These are phyloP conservation scores for Poecilobothrus nobilitatus DNA, from an alignment of 2,888 invertebrate genomes.

Conservation along the genomic window DNA sequence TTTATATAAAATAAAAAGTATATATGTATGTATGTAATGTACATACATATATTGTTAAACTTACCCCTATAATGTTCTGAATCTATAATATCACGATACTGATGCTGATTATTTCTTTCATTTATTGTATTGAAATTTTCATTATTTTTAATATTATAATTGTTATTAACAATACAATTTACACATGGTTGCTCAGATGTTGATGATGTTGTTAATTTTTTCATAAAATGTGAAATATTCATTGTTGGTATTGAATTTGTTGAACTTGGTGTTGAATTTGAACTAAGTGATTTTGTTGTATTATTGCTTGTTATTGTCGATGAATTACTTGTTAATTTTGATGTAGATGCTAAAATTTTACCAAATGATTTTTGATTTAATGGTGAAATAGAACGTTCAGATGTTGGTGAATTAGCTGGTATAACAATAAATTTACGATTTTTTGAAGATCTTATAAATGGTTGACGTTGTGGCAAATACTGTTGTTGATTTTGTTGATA, in stretches of 20 bases:
- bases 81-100: not conserved
- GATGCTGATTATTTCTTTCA: too few species aligned
- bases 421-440: slow-evolving; percentile 7
- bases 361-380: not conserved
- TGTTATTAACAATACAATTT: not conserved
- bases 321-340: not conserved
- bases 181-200: not conserved
- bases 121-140: not conserved
- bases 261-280: not conserved
- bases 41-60: too few species aligned
- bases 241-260: not conserved
- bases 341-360: not conserved
- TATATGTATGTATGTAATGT: too few species aligned
- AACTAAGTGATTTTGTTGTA: not conserved
- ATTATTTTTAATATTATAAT: not conserved
- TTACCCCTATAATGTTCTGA: not conserved
- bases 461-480: not conserved
- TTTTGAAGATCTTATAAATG: not conserved
- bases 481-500: not conserved
- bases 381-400: not conserved
- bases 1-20: too few species aligned
- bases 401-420: not conserved
- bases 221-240: too few species aligned
- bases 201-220: not conserved
- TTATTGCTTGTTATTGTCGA: not conserved